Evolutionary conservation across 2,797 vertebrate species (phyloP).

Genomic region (Synaphobranchus kaupii): DNA sequence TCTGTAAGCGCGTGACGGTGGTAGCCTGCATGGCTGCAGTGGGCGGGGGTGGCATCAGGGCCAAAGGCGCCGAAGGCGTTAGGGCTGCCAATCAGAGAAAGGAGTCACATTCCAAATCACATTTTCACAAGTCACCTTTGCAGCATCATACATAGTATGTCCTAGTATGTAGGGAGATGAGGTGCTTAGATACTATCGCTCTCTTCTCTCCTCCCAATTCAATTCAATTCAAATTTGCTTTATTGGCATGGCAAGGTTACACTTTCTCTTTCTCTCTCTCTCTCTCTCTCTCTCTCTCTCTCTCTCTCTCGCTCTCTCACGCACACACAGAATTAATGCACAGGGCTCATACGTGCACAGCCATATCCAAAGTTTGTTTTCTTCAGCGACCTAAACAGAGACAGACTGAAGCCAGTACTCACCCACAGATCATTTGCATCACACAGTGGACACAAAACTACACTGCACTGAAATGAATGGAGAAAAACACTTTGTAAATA

Average conservation of each 20-base stretch:
- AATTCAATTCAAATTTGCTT: too few relatives aligned
- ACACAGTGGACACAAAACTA: slow-evolving; percentile 6
- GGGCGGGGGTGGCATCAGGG: slow-evolving; percentile 84
- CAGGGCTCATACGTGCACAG: neutral
- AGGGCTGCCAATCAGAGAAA: slow-evolving; percentile 73
- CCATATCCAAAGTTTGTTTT: slow-evolving; percentile 10
- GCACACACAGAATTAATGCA: neutral
- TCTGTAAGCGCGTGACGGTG: slow-evolving; percentile 83
- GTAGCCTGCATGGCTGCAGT: slow-evolving; percentile 75
- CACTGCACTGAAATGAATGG: slow-evolving; percentile 6
- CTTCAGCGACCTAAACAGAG: slow-evolving; percentile 23
- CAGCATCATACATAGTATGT: neutral
- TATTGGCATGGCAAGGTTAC: too few relatives aligned
- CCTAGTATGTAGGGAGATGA: neutral
- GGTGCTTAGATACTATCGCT: neutral
- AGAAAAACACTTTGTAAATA: slow-evolving; percentile 3
- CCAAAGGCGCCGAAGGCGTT: slow-evolving; percentile 81
- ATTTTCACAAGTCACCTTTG: too few relatives aligned
- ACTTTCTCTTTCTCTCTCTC: neutral
- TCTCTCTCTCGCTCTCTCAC: too few relatives aligned
- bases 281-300: neutral
- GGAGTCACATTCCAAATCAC: neutral
- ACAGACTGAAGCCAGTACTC: slow-evolving; percentile 26
- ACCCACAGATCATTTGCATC: slow-evolving; percentile 36
- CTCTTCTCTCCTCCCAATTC: neutral